Percentiles rank a stretch among this genome's conserved stretches.
Evolutionary conservation across 2,888 invertebrate genomes (phyloP).

Genomic region (Nebria salina): DNA sequence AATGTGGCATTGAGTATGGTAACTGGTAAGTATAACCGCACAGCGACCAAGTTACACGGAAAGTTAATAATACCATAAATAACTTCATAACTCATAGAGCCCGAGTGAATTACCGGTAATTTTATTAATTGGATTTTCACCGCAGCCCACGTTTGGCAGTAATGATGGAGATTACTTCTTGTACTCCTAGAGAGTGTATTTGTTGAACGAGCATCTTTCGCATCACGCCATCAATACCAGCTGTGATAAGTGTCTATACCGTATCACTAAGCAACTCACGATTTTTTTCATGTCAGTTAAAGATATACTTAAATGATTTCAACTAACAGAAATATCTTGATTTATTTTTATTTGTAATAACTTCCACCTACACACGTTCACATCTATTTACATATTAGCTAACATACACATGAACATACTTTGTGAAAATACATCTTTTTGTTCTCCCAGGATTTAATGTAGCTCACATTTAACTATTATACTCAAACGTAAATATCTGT

Average conservation of each 20-base stretch:
- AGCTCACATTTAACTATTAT: no score
- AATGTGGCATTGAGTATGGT: neutral
- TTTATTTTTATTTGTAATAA: neutral
- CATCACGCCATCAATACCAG: neutral
- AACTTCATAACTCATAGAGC: slow-evolving; percentile 14
- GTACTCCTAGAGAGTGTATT: neutral
- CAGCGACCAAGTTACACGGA: neutral
- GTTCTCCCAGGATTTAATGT: no score
- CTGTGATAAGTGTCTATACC: neutral
- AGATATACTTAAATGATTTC: neutral
- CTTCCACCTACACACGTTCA: neutral
- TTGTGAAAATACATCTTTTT: no score
- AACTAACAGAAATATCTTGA: neutral
- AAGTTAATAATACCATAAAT: slow-evolving; percentile 5
- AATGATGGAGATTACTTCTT: neutral
- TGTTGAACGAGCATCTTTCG: neutral
- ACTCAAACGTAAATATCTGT: no score
- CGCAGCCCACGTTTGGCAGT: slow-evolving; percentile 8
- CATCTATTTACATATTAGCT: no score
- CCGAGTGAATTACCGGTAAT: slow-evolving; percentile 12
- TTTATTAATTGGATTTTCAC: slow-evolving; percentile 21
- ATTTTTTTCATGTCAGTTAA: neutral
- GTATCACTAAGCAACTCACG: neutral
- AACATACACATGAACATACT: no score
- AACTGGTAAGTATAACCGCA: neutral